Percentiles rank a stretch among this genome's conserved stretches.
Conservation (phyloP, 1,140 invertebrate species). For the Manduca sexta region DNA sequence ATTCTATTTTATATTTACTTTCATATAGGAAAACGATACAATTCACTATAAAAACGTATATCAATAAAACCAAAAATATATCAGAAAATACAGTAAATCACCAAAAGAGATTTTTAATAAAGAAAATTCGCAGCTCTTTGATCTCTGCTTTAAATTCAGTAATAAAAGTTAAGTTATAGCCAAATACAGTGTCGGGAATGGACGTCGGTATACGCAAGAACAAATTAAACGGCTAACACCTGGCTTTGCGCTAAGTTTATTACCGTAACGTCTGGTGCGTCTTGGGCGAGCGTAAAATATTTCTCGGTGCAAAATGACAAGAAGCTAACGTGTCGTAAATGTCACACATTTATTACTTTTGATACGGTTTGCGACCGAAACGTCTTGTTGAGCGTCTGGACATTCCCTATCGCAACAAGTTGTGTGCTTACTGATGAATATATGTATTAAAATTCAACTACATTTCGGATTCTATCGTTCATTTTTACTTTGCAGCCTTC, state of each 20-base stretch:
- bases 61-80: no score
- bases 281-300: slow-evolving; percentile 21
- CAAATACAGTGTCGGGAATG: slow-evolving; percentile 1
- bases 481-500: no score
- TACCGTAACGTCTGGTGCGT: slow-evolving; percentile 22
- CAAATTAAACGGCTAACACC: slow-evolving; percentile 26
- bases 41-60: no score
- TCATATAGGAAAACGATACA: no score
- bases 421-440: no score
- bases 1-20: no score
- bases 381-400: slow-evolving; percentile 4
- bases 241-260: slow-evolving; percentile 33
- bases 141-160: background rate
- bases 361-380: slow-evolving; percentile 27
- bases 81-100: no score
- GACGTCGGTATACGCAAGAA: slow-evolving; percentile 7
- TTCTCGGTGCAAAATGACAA: slow-evolving; percentile 30
- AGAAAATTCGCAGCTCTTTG: no score
- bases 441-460: no score
- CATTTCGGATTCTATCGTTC: no score
- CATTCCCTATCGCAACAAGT: no score
- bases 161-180: slow-evolving; percentile 1
- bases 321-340: slow-evolving; percentile 34
- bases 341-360: slow-evolving; percentile 40
- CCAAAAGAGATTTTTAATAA: no score